Evolutionary conservation across 92 coral and sea anemone species (phyloP).

Genomic region (Heliopora coerulea): DNA sequence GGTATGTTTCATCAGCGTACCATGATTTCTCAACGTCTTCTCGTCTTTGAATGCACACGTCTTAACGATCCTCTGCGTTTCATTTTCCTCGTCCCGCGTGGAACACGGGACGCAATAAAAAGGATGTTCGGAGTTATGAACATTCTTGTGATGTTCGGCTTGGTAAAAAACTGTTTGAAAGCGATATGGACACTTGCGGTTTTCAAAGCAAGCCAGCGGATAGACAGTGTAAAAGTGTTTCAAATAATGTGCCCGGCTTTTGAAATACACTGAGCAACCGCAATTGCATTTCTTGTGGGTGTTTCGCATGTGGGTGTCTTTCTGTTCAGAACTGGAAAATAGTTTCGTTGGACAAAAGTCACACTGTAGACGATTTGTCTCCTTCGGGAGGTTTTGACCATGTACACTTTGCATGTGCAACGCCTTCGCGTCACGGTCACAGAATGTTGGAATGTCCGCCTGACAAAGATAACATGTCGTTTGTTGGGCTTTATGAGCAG

Average conservation of each 20-base stretch:
- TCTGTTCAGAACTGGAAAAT: conserved; percentile 72
- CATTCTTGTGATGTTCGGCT: conserved; percentile 77
- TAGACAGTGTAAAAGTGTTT: conserved; percentile 85
- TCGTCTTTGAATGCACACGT: conserved; percentile 77
- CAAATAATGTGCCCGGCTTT: conserved; percentile 73
- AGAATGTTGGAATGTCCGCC: conserved; percentile 50
- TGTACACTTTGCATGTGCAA: conserved; percentile 66
- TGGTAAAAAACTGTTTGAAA: conserved; percentile 77
- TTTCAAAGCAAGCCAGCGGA: conserved; percentile 91
- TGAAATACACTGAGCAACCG: conserved; percentile 85
- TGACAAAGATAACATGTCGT: conserved; percentile 64
- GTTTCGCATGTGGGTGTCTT: conserved; percentile 89
- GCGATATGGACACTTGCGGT: conserved; percentile 94
- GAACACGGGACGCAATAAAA: conserved; percentile 89
- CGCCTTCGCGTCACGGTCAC: conserved; percentile 33
- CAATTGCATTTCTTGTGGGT: conserved; percentile 97
- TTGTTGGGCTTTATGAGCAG: conserved; percentile 58
- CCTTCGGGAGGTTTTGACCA: conserved; percentile 11
- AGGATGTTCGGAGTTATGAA: conserved; percentile 71
- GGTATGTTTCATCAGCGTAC: conserved; percentile 65
- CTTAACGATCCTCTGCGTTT: conserved; percentile 44
- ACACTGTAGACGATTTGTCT: conserved; percentile 61
- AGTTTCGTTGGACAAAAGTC: conserved; percentile 85
- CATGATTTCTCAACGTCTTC: conserved; percentile 67
- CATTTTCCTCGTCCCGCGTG: conserved; percentile 51